Conservation (phyloP, 2,113 vertebrate genomes). For the Vulpes vulpes region DNA sequence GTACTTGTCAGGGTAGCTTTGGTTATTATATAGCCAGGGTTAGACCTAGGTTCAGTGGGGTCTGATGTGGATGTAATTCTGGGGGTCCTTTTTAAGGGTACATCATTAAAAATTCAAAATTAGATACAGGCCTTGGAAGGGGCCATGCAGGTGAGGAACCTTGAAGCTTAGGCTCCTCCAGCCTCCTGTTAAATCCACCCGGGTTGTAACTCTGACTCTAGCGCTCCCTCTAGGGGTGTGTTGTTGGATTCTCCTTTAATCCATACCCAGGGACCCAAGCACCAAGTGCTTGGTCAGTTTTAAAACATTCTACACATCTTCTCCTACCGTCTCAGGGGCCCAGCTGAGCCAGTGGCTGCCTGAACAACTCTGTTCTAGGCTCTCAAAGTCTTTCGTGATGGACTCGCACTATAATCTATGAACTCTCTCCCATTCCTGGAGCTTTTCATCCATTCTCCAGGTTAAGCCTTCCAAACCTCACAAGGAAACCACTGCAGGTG, state of each 20-base stretch:
- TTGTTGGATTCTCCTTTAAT: not conserved
- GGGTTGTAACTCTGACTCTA: not conserved
- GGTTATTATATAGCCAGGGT: not conserved
- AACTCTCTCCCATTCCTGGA: not conserved
- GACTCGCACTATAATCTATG: not conserved
- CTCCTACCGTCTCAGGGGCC: not conserved
- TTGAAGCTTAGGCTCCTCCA: not conserved
- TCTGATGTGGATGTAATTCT: not conserved
- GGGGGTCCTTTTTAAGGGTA: not conserved
- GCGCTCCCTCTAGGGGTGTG: not conserved
- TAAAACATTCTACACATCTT: not conserved
- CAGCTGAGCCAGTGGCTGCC: not conserved
- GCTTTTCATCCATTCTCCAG: not conserved
- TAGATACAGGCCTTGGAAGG: not conserved
- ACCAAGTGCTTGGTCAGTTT: not conserved
- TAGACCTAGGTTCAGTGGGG: not conserved
- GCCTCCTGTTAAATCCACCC: not conserved
- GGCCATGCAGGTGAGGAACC: not conserved
- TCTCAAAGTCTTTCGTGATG: not conserved
- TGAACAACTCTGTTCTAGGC: not conserved
- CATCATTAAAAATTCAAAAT: not conserved
- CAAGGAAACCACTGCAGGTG: not conserved
- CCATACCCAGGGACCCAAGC: not conserved
- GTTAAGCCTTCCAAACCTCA: not conserved
- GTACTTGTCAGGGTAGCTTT: not conserved